Base-by-base conservation (phyloP, 2,113 vertebrate species). In the Otis tarda region DNA sequence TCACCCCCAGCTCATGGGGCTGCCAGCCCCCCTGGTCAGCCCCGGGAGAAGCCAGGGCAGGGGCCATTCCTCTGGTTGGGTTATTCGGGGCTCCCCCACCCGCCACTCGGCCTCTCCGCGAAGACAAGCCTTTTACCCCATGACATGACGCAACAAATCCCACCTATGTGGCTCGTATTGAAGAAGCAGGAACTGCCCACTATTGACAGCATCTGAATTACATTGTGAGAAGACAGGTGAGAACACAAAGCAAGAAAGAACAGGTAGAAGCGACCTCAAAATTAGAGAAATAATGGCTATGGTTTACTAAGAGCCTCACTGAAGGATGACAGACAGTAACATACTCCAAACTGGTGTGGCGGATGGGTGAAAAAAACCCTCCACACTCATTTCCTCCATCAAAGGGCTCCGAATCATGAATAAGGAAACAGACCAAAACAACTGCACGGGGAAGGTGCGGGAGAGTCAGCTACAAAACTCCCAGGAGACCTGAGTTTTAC, bases 41-140 rank as follows among this genome's bases (percentile, higher is more conserved):
- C 31, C 6, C 9, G 10, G 39, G n/a, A 82, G 50, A 64, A 70
- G 41, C 19, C 57, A 27, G 19, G 41, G 24, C 43, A 76, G 23
- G 22, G 20, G 11, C 24, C n/a, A 22, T 19, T 70, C 17, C 27
- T 35, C 27, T 4, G 0, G 20, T 4, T 3, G 1, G 22, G 30
- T 39, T 73, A 24, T 11, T 43, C 1, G 13, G 1, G 22, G 30
- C 17, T 65, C n/a, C 43, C 18, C 6, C 30, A 47, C 12, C 11
- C 5, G 0, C 37, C 14, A 4, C 56, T 3, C 4, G 14, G 33
- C 19, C 37, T 31, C 53, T 14, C 24, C 3, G 22, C 1, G 2
- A 45, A 85, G 37, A 53, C 2, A 1, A 45, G 33, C 35, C 22
- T 45, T 53, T 20, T 37, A 68, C 37, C 27, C 24, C 5, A 1